Conservation (phyloP, 2,888 invertebrate species). For the Tryphoninae sp. region DNA sequence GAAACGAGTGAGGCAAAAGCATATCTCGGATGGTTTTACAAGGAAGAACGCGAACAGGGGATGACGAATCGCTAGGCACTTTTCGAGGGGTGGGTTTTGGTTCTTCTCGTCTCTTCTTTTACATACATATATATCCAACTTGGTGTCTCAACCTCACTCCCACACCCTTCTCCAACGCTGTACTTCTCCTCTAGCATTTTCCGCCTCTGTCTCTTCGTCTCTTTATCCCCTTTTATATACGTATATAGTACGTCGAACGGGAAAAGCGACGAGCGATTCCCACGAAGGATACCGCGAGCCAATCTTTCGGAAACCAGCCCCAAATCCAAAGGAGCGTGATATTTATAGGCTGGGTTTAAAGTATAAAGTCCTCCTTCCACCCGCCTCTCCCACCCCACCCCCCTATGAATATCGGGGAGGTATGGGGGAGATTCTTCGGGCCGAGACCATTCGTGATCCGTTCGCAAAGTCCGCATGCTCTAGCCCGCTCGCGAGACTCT, state of each 20-base stretch:
- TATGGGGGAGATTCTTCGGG: slow-evolving; percentile 48
- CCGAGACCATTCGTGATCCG: slow-evolving; percentile 44
- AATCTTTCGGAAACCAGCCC: slow-evolving; percentile 81
- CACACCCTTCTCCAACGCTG: slow-evolving; percentile 10
- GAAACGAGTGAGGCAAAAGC: slow-evolving; percentile 43
- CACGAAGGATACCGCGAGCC: slow-evolving; percentile 81
- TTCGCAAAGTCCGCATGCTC: slow-evolving; percentile 41
- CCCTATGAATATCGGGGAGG: slow-evolving; percentile 64
- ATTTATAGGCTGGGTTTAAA: slow-evolving; percentile 82
- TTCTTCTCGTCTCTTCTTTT: slow-evolving; percentile 23
- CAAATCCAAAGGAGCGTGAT: slow-evolving; percentile 81
- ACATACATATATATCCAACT: slow-evolving; percentile 6
- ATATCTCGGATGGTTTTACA: slow-evolving; percentile 71
- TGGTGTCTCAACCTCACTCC: slow-evolving; percentile 2
- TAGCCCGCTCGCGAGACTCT: slow-evolving; percentile 65
- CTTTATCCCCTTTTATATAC: slow-evolving; percentile 64
- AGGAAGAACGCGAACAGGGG: slow-evolving; percentile 70
- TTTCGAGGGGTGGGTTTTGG: slow-evolving; percentile 66
- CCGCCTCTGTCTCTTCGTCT: slow-evolving; percentile 47
- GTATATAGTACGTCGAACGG: slow-evolving; percentile 61
- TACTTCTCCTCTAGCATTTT: slow-evolving; percentile 4
- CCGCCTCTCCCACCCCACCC: slow-evolving; percentile 25
- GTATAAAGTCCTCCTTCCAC: slow-evolving; percentile 78
- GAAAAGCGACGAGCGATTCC: slow-evolving; percentile 75
- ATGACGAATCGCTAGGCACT: slow-evolving; percentile 75